Evolutionary conservation across 1,140 invertebrate genomes (phyloP), one percentile per base, ranked within the genome.

Genomic region (Lanistes nyassanus): DNA sequence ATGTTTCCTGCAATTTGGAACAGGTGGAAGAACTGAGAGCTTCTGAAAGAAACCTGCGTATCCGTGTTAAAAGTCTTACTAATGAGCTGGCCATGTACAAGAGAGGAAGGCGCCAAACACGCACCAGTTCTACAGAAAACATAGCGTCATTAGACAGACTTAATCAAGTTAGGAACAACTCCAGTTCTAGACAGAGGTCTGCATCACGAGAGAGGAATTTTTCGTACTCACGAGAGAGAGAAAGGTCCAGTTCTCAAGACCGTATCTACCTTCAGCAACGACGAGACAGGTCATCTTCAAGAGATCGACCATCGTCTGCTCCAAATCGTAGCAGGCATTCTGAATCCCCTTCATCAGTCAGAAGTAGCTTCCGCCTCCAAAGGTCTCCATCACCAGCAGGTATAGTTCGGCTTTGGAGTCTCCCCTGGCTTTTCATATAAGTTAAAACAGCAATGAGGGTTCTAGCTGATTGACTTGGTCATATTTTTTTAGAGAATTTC

Each of bases 51-150:
- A 88, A 87, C 77, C 80, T 89, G 2, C 79, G 81, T 58, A 83
- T 88, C 23, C 71, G 88, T 66, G 84, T 89, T 2, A 88, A 88
- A 78, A 88, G 84, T 79, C 76, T 89, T 68, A 89, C 87, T 34
- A 89, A 88, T 85, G 88, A 89, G 78, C 68, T 89, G 51, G 88
- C 86, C 37, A 64, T 87, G 26, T 87, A 85, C 80, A 89, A 86
- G 82, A 82, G 75, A 34, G 75, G 78, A 11, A 68, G 78, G 26
- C 55, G 56, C 47, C 23, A 56, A n/a, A 42, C 60, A 51, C 74
- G 75, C 37, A 51, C 36, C 47, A 42, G 23, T 37, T 71, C 65
- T 19, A 79, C 56, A 29, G 77, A 79, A 5, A 34, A 53, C 1
- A 36, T 64, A 58, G n/a, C 39, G 5, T 77, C 68, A 13, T 42